phyloP scores from a whole-genome alignment of 2,113 vertebrate species.

The Spheniscus mendiculus region DNA sequence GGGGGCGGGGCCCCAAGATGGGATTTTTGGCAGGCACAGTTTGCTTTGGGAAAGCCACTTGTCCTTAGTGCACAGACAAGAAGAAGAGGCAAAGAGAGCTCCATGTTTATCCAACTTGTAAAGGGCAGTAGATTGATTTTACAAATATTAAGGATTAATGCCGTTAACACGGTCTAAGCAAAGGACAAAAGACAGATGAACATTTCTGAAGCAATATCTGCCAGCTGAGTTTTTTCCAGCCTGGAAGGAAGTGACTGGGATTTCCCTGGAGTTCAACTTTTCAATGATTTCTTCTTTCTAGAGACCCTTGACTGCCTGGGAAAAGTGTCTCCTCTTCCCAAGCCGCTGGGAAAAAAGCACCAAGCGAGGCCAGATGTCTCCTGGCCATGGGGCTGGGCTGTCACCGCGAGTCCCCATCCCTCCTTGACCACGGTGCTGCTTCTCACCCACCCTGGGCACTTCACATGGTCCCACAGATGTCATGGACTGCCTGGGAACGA shows the following conservation, averaged over 20 bases:
- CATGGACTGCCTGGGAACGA: rapidly evolving
- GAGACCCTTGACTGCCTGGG: not conserved
- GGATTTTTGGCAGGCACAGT: rapidly evolving
- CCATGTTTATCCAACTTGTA: not conserved
- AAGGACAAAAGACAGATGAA: not conserved
- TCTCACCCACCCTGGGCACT: not conserved
- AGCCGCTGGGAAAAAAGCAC: not conserved
- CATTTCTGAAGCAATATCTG: not conserved
- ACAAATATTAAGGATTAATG: not conserved
- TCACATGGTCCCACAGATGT: rapidly evolving
- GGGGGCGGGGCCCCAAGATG: rapidly evolving
- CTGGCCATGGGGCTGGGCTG: not conserved
- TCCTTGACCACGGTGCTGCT: not conserved
- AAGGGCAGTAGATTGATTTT: not conserved
- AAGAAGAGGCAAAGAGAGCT: not conserved
- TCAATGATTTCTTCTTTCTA: not conserved
- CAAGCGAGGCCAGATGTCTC: not conserved
- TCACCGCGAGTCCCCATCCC: not conserved
- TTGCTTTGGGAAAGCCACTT: not conserved
- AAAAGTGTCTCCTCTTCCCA: not conserved
- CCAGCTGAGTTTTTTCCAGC: not conserved
- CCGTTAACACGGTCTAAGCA: not conserved
- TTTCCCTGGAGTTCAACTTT: not conserved
- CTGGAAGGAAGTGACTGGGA: not conserved
- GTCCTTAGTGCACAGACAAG: not conserved